Conservation (phyloP, 1,140 invertebrate genomes). For the Stratiolaelaps scimitus region DNA sequence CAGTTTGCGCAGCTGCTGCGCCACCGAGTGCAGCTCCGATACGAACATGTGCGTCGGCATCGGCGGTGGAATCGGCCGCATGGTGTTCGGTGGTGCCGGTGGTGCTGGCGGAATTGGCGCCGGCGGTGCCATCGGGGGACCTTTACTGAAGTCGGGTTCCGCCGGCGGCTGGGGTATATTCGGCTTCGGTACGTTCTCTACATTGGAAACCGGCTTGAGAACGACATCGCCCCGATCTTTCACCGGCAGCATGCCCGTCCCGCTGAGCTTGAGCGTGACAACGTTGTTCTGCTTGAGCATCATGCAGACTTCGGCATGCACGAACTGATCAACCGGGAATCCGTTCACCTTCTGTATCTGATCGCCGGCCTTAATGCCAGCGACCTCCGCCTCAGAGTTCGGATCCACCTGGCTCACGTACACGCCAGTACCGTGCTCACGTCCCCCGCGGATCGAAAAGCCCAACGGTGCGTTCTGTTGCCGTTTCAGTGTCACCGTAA, state of each 20-base stretch:
- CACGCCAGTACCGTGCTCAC: constrained; percentile 79
- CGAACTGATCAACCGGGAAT: constrained; percentile 40
- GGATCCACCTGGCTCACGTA: constrained; percentile 76
- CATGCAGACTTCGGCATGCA: constrained; percentile 37
- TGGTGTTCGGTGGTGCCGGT: constrained; percentile 16
- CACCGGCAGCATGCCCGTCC: constrained; percentile 33
- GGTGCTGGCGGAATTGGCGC: background rate
- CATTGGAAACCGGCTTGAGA: constrained; percentile 26
- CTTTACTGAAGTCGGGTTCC: constrained; percentile 9
- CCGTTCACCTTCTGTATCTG: constrained; percentile 83
- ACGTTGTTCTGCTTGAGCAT: constrained; percentile 35
- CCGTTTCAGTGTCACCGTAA: constrained; percentile 11
- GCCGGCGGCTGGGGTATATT: constrained; percentile 6
- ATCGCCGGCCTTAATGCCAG: constrained; percentile 74
- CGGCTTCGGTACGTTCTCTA: background rate
- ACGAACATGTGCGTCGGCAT: constrained; percentile 27
- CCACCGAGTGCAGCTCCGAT: constrained; percentile 14
- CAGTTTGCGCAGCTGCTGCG: constrained; percentile 22
- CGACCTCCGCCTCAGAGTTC: constrained; percentile 68
- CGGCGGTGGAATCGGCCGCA: constrained; percentile 19
- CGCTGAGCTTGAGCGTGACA: constrained; percentile 36
- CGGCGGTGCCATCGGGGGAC: background rate
- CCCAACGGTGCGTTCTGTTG: constrained; percentile 9
- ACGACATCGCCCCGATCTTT: constrained; percentile 35
- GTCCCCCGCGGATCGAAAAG: constrained; percentile 44